phyloP scores from a whole-genome alignment of 2,797 vertebrate species.

The Aplochiton taeniatus region DNA sequence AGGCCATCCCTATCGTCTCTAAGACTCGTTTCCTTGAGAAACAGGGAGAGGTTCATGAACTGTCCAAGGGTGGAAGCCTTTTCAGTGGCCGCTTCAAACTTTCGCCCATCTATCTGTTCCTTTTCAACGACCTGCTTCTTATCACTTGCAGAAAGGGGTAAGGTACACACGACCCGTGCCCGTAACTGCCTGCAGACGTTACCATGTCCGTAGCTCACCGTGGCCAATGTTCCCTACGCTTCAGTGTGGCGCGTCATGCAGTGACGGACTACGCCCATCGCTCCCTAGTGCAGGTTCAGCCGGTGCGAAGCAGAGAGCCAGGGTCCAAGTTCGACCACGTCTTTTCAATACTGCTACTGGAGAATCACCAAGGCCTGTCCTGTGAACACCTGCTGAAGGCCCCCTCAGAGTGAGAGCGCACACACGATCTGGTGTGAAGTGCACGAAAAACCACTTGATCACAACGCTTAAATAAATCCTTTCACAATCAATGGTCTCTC shows the following conservation, averaged over 20 bases:
- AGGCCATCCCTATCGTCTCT: conserved; percentile 77
- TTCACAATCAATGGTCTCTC: background rate
- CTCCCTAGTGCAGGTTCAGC: conserved; percentile 69
- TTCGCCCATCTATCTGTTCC: conserved; percentile 73
- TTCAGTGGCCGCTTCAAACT: conserved; percentile 72
- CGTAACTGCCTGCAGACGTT: background rate
- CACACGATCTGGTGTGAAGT: background rate
- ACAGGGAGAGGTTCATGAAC: conserved; percentile 72
- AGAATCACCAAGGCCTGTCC: conserved; percentile 72
- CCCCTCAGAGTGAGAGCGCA: conserved; percentile 71
- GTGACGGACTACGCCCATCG: conserved; percentile 76
- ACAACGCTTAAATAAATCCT: background rate
- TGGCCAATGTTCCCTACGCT: conserved; percentile 2
- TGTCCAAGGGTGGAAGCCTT: conserved; percentile 69
- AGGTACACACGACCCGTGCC: conserved; percentile 2
- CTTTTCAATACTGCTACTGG: conserved; percentile 72
- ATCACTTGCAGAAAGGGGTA: conserved; percentile 77
- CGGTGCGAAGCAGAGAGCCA: conserved; percentile 8
- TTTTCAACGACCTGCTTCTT: conserved; percentile 79
- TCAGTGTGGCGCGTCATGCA: conserved; percentile 66
- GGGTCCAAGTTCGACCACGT: conserved; percentile 48
- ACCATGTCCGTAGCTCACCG: no score
- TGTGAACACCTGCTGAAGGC: conserved; percentile 68
- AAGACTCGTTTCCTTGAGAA: conserved; percentile 75
- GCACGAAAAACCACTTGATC: background rate